phyloP scores from a whole-genome alignment of 2,888 invertebrate genomes.

The Syritta pipiens region DNA sequence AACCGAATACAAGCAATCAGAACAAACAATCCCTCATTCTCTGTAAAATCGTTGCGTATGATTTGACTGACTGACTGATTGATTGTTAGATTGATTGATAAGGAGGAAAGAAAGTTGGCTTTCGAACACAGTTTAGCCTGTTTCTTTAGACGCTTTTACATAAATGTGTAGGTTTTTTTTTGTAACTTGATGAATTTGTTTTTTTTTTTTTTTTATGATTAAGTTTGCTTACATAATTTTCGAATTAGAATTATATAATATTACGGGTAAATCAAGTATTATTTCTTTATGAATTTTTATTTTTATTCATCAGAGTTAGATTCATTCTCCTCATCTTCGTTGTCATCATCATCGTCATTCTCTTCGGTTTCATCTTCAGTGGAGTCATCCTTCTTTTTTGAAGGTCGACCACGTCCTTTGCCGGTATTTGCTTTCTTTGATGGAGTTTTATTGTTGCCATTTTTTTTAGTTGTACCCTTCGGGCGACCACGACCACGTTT shows the following conservation, averaged over 20 bases:
- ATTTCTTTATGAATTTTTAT: slow-evolving; percentile 7
- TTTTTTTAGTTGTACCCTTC: slow-evolving; percentile 81
- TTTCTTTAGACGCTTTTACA: slow-evolving; percentile 24
- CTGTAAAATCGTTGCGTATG: neutral
- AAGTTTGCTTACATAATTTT: slow-evolving; percentile 34
- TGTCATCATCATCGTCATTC: slow-evolving; percentile 70
- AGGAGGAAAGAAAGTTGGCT: slow-evolving; percentile 23
- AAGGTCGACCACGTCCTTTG: slow-evolving; percentile 70
- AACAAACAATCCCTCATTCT: slow-evolving; percentile 2
- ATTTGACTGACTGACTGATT: no score
- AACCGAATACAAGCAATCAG: slow-evolving; percentile 23
- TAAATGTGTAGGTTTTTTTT: slow-evolving; percentile 5
- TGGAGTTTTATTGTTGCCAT: slow-evolving; percentile 73
- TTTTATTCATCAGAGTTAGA: slow-evolving; percentile 71
- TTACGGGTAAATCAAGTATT: no score
- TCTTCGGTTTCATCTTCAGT: slow-evolving; percentile 71
- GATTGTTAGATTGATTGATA: no score
- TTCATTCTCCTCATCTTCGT: slow-evolving; percentile 70
- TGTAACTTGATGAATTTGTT: slow-evolving; percentile 34
- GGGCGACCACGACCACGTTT: slow-evolving; percentile 82
- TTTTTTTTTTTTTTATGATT: slow-evolving; percentile 21
- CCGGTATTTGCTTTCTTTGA: slow-evolving; percentile 59
- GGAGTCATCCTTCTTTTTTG: slow-evolving; percentile 71
- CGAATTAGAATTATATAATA: no score
- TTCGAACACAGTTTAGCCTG: neutral